phyloP scores from a whole-genome alignment of 2,797 vertebrate genomes.

The Paratrypauchen microcephalus region DNA sequence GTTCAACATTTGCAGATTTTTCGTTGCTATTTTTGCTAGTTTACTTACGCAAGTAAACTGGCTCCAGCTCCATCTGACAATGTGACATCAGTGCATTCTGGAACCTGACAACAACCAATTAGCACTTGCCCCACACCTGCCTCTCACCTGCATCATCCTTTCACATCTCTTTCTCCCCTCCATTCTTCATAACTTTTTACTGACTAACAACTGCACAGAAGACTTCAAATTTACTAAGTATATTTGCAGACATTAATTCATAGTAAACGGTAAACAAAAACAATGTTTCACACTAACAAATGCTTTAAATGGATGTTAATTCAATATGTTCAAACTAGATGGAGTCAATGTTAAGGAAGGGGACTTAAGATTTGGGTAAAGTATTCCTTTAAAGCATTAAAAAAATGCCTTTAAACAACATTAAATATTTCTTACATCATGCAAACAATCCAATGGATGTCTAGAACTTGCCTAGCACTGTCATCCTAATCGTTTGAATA shows the following conservation, averaged over 20 bases:
- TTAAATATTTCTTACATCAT: too few species aligned
- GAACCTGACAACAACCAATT: constrained; percentile 43
- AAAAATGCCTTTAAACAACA: too few species aligned
- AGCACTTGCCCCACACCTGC: constrained; percentile 50
- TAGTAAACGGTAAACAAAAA: neutral
- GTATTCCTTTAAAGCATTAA: too few species aligned
- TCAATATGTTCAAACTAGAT: too few species aligned
- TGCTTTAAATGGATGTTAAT: neutral
- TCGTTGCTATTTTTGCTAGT: neutral
- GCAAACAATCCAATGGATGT: too few species aligned
- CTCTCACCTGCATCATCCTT: constrained; percentile 46
- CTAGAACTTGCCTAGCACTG: too few species aligned
- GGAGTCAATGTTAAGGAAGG: too few species aligned
- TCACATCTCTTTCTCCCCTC: neutral
- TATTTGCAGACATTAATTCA: neutral
- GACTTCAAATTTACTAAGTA: neutral
- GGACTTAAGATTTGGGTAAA: too few species aligned
- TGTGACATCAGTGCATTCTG: neutral
- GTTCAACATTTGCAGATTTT: neutral
- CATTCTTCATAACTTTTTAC: constrained; percentile 6
- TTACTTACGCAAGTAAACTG: neutral
- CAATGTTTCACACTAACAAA: neutral
- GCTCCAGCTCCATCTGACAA: neutral
- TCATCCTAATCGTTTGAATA: too few species aligned
- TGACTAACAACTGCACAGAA: neutral